Evolutionary conservation across 2,888 invertebrate genomes (phyloP), one percentile per base, ranked within the genome.

Genomic region (Galerucella calmariensis): DNA sequence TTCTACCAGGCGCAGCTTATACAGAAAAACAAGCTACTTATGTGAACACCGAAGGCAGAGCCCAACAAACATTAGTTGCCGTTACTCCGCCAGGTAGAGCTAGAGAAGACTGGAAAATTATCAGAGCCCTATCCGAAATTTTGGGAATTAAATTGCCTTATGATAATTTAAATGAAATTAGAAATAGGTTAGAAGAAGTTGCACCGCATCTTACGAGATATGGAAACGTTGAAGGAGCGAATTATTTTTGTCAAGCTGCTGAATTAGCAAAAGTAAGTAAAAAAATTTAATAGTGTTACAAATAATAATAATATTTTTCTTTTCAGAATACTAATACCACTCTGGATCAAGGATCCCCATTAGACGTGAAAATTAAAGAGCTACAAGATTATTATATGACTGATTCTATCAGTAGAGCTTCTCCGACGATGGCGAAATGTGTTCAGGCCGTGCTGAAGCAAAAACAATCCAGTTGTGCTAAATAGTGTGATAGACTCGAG

Each of bases 341-440:
- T 27, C 79, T 90, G 35, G 75, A 85, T 65, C 46, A 65, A 12
- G 78, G 79, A 35, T 81, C 84, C 2, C 90, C 91, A 0, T 83
- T 98, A 72, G 93, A 94, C 82, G 91, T 96, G 2, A 91, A 93
- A 81, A 90, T 94, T 82, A 94, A 93, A 86, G 90, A 91, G 74
- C 89, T 99, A 75, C 94, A 95, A 87, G 95, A 96, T 84, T 96
- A 92, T 88, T 95, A 92, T 86, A 98, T 99, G 97, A 99, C 99
- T 12, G 97, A 99, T 88, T 90, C 95, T 8, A 96, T 99, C 84
- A 97, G 97, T 79, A 92, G 99, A 85, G 97, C 99, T 46, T 99
- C 99, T 5, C 94, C 95, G 77, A 99, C 98, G 67, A 99, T 99
- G 99, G 98, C 99, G 67, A 98, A 98, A 88, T 99, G 98, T 88